Percentiles rank a stretch among this genome's conserved stretches.
Evolutionary conservation across 2,113 vertebrate species (phyloP).

Genomic region (Dolichallabes microphthalmus): DNA sequence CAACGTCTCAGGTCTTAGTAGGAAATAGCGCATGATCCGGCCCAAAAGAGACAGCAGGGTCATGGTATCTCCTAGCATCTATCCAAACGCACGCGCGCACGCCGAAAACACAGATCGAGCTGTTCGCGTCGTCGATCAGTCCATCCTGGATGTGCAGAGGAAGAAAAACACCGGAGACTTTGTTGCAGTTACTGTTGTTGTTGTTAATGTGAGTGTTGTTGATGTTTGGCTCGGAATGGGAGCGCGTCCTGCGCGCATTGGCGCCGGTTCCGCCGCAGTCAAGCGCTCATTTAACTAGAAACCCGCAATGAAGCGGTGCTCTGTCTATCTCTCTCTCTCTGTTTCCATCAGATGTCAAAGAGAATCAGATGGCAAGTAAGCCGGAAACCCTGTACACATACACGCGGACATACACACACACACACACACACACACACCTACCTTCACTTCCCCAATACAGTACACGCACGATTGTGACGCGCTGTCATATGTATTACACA

Average conservation of each 20-base stretch:
- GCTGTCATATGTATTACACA: not conserved
- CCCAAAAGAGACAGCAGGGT: conserved; percentile 96
- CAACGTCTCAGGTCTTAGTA: conserved; percentile 95
- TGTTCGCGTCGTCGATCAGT: not conserved
- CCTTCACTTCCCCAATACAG: conserved; percentile 18
- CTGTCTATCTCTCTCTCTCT: not conserved
- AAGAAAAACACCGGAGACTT: not conserved
- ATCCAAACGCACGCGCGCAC: conserved; percentile 59
- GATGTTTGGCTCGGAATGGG: not conserved
- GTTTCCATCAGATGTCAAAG: not conserved
- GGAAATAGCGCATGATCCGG: conserved; percentile 99
- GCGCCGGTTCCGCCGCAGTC: conserved; percentile 15
- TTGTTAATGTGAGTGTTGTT: not conserved
- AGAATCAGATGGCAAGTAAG: not conserved
- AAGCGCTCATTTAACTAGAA: conserved; percentile 6
- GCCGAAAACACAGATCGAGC: conserved; percentile 45
- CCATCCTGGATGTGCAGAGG: not conserved
- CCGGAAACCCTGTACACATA: not conserved
- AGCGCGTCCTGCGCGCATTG: conserved; percentile 3
- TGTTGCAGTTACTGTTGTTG: not conserved
- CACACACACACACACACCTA: conserved; percentile 42
- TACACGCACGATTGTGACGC: not conserved
- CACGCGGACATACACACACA: not conserved
- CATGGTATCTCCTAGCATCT: conserved; percentile 99
- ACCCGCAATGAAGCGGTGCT: not conserved